Conservation (phyloP, 2,797 vertebrate genomes). For the Pristis pectinata region DNA sequence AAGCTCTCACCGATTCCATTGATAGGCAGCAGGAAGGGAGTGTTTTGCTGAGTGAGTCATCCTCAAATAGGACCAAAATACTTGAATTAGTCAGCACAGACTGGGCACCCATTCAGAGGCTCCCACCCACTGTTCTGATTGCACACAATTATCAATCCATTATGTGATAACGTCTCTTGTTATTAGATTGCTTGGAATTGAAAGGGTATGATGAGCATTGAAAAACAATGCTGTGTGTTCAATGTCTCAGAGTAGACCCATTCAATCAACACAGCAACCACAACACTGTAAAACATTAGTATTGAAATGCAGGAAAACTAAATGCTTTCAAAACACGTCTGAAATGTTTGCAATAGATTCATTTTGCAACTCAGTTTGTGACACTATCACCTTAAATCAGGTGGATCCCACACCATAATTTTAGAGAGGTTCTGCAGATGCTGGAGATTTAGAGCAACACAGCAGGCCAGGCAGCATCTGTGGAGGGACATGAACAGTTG, state of each 20-base stretch:
- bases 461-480: no score
- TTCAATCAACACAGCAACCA: neutral
- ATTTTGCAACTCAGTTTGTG: neutral
- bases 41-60: neutral
- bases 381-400: neutral
- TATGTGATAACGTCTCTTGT: neutral
- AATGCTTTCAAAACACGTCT: neutral
- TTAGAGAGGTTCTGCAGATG: no score
- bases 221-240: neutral
- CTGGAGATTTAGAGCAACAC: no score
- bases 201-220: neutral
- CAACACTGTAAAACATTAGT: neutral
- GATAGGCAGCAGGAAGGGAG: no score
- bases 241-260: neutral
- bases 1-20: neutral
- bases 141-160: neutral
- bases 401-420: no score
- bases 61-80: neutral
- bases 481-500: no score
- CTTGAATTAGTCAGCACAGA: neutral
- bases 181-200: neutral
- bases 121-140: neutral
- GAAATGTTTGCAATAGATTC: neutral
- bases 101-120: neutral
- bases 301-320: neutral